Evolutionary conservation across 2,888 invertebrate genomes (phyloP).

Genomic region (Altica lythri): DNA sequence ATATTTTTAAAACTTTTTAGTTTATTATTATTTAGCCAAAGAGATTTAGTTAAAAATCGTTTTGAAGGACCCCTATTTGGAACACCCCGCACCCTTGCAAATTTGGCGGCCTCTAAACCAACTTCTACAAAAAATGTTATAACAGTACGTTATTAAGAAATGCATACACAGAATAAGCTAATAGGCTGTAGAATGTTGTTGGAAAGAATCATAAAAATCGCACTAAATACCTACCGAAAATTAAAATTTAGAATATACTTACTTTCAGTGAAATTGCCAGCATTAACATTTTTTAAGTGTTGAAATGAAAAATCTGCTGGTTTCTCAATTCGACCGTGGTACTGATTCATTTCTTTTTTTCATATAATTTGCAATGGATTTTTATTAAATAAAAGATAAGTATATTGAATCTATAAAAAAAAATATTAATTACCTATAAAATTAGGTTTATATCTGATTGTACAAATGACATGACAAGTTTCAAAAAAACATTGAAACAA

Average conservation of each 20-base stretch:
- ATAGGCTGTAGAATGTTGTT: background rate
- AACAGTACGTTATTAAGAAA: background rate
- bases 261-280: conserved; percentile 4
- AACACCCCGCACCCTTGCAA: conserved; percentile 54
- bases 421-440: too few species aligned
- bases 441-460: too few species aligned
- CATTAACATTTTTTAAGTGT: background rate
- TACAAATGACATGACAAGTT: too few species aligned
- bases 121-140: conserved; percentile 40
- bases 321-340: background rate
- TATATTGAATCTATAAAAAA: too few species aligned
- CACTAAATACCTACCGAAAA: too few species aligned
- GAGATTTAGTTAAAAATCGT: conserved; percentile 57
- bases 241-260: background rate
- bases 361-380: too few species aligned
- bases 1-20: conserved; percentile 53
- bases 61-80: conserved; percentile 52
- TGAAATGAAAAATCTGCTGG: conserved; percentile 10
- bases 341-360: background rate
- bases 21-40: conserved; percentile 61
- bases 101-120: conserved; percentile 51
- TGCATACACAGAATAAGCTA: background rate
- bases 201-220: background rate
- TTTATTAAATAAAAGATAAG: too few species aligned
- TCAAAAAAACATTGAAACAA: too few species aligned